phyloP scores from a whole-genome alignment of 2,797 vertebrate species.

The Paedocypris micromegethes region DNA sequence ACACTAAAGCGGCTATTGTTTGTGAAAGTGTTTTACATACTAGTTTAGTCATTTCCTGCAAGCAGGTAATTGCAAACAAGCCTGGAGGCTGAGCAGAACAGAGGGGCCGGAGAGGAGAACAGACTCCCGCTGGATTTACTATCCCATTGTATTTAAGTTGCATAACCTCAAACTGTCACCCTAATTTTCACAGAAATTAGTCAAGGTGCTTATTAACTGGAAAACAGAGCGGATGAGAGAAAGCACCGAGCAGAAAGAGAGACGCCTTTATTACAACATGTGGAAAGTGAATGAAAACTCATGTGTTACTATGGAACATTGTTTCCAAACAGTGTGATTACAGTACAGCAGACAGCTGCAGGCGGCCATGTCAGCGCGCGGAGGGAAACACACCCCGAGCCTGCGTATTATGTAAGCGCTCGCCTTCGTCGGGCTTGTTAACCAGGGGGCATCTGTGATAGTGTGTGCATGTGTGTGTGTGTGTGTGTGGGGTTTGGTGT shows the following conservation, averaged over 20 bases:
- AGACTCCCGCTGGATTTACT: constrained; percentile 13
- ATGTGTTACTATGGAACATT: constrained; percentile 35
- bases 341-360: constrained; percentile 38
- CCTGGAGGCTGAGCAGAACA: background rate
- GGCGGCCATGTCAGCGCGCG: constrained; percentile 28
- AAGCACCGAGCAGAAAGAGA: constrained; percentile 12
- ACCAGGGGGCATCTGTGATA: constrained; percentile 23
- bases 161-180: constrained; percentile 29
- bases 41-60: background rate
- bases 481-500: constrained; percentile 43
- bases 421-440: constrained; percentile 34
- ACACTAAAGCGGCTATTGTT: too few species aligned
- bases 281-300: constrained; percentile 37
- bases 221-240: constrained; percentile 11
- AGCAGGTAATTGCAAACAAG: background rate
- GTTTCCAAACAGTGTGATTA: constrained; percentile 27
- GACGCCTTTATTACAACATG: constrained; percentile 20
- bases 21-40: background rate
- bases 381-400: constrained; percentile 19
- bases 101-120: constrained; percentile 5
- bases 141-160: constrained; percentile 25
- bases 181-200: constrained; percentile 28
- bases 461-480: constrained; percentile 38
- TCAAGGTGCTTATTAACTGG: constrained; percentile 23
- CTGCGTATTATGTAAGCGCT: constrained; percentile 39